A percentile compares a stretch with the other conserved stretches of the same genome.
phyloP scores from a whole-genome alignment of 1,140 invertebrate species.

The Euglossa dilemma region DNA sequence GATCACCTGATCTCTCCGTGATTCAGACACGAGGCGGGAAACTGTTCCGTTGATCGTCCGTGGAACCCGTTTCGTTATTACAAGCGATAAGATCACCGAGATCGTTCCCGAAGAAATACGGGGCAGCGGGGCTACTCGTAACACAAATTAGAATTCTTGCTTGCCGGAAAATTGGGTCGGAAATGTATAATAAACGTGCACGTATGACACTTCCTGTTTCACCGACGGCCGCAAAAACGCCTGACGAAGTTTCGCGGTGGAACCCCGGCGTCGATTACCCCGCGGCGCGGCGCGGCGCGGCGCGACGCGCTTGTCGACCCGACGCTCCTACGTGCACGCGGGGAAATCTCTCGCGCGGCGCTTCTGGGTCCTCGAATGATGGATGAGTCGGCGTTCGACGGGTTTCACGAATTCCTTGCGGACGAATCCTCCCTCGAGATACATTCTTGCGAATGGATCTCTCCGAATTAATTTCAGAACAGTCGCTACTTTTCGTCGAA shows the following conservation, averaged over 20 bases:
- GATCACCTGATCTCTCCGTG: background rate
- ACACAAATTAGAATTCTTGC: constrained; percentile 51
- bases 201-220: constrained; percentile 19
- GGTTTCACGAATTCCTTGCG: background rate
- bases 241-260: constrained; percentile 37
- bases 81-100: constrained; percentile 12
- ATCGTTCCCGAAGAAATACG: constrained; percentile 23
- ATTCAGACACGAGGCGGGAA: too few species aligned
- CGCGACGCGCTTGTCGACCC: too few species aligned
- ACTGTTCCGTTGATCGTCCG: background rate
- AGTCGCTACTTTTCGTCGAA: background rate
- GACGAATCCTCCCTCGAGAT: background rate
- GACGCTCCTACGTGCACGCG: too few species aligned
- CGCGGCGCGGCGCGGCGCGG: too few species aligned
- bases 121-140: background rate
- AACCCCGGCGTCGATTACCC: constrained; percentile 28
- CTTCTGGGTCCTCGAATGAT: background rate
- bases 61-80: constrained; percentile 15
- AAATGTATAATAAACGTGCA: constrained; percentile 59
- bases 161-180: constrained; percentile 44
- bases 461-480: background rate
- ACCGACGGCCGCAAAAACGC: constrained; percentile 19
- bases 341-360: too few species aligned
- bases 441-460: too few species aligned
- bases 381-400: background rate